These are phyloP conservation scores for Clarias fuscus DNA, from an alignment of 2,797 vertebrate species.

Conservation along the genomic window DNA sequence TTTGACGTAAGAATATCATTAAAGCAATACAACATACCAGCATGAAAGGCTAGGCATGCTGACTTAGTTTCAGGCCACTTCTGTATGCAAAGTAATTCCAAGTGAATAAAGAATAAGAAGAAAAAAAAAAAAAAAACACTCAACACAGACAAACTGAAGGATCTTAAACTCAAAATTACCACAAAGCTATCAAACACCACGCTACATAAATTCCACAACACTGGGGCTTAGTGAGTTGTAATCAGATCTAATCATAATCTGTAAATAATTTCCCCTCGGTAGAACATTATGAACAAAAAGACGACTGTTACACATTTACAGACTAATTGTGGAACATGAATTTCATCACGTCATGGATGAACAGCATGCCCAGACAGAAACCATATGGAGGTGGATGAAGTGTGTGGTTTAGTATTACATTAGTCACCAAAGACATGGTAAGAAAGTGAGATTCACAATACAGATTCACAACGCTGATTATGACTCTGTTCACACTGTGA, in stretches of 20 bases:
- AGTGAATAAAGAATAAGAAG: slow-evolving; percentile 33
- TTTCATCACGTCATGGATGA: not conserved
- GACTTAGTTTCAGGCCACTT: slow-evolving; percentile 51
- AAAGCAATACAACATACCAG: slow-evolving; percentile 42
- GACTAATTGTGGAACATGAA: not conserved
- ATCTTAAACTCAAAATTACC: not conserved
- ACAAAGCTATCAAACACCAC: not conserved
- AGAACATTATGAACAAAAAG: slow-evolving; percentile 1
- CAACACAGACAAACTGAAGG: slow-evolving; percentile 7
- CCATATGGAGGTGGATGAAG: not conserved
- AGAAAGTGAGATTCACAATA: not conserved
- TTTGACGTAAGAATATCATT: slow-evolving; percentile 48
- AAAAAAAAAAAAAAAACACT: slow-evolving; percentile 30
- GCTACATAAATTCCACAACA: slow-evolving; percentile 2
- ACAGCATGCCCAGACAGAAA: not conserved
- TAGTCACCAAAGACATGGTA: not conserved
- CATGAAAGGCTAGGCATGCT: slow-evolving; percentile 44
- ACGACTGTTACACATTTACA: slow-evolving; percentile 37
- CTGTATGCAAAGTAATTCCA: slow-evolving; percentile 53
- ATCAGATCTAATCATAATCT: slow-evolving; percentile 28
- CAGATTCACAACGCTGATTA: not conserved
- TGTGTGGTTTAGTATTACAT: not conserved
- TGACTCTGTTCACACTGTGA: not conserved
- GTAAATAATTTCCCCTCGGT: slow-evolving; percentile 12
- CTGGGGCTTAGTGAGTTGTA: not conserved